Percentiles rank a stretch among this genome's conserved stretches.
These are phyloP conservation scores for Hyphantria cunea DNA, from an alignment of 1,140 invertebrate genomes.

Conservation along the genomic window DNA sequence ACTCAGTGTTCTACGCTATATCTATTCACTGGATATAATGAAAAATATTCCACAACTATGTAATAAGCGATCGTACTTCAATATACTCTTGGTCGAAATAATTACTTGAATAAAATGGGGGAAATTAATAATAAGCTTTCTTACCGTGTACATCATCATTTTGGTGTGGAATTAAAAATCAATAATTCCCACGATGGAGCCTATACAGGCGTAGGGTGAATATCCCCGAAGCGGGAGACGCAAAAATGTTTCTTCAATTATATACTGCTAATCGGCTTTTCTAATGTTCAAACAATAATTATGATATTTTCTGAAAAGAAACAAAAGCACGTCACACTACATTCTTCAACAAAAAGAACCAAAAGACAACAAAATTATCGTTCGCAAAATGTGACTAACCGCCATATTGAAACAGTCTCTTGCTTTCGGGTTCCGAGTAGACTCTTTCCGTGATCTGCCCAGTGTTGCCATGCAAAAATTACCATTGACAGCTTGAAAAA, in stretches of 20 bases:
- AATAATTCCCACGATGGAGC: slow-evolving; percentile 42
- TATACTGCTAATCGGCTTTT: slow-evolving; percentile 6
- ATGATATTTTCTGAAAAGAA: slow-evolving; percentile 14
- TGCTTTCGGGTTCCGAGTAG: no score
- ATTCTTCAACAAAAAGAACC: no score
- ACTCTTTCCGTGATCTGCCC: no score
- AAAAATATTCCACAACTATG: no score
- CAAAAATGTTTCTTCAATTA: slow-evolving; percentile 10
- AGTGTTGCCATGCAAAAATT: no score
- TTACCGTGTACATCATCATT: slow-evolving; percentile 77
- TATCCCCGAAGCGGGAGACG: slow-evolving; percentile 35
- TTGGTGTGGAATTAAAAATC: slow-evolving; percentile 47
- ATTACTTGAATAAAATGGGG: no score
- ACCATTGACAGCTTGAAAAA: no score
- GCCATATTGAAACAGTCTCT: slow-evolving; percentile 39
- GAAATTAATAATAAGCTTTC: slow-evolving; percentile 12
- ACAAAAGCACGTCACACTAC: not conserved
- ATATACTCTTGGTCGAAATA: no score
- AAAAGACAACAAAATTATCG: not conserved
- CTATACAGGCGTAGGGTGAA: slow-evolving; percentile 21
- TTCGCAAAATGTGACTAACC: slow-evolving; percentile 43
- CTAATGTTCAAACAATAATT: not conserved
- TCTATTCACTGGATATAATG: no score
- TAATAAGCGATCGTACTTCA: no score
- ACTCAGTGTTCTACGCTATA: no score